Evolutionary conservation across 2,797 vertebrate species (phyloP).

Genomic region (Buceros bicornis): DNA sequence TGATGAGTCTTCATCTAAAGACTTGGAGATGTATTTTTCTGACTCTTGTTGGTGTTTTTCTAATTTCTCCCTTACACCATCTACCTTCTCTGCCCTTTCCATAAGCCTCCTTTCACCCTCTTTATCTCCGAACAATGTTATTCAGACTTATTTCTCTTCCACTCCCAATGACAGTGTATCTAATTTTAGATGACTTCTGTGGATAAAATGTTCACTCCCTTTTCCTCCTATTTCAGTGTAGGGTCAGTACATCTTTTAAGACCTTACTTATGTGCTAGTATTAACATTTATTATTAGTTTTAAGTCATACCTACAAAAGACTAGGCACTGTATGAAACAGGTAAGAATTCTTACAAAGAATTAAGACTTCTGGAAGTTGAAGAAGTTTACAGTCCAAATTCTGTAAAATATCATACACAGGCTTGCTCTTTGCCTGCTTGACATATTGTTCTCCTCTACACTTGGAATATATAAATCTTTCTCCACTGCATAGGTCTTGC

Average conservation of each 20-base stretch:
- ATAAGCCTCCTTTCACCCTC: neutral
- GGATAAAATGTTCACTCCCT: neutral
- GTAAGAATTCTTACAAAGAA: neutral
- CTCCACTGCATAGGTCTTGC: neutral
- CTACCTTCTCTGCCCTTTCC: neutral
- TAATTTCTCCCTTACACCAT: neutral
- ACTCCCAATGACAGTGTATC: rapidly evolving
- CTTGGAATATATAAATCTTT: neutral
- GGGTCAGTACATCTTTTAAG: neutral
- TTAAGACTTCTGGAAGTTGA: neutral
- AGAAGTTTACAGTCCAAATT: neutral
- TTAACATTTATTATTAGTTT: neutral
- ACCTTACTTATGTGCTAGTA: neutral
- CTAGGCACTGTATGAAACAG: neutral
- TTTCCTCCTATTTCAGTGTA: neutral
- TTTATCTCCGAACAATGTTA: neutral
- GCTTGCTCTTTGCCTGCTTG: neutral
- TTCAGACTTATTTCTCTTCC: neutral
- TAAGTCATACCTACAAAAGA: neutral
- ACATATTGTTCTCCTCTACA: neutral
- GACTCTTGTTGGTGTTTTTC: neutral
- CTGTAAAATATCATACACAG: neutral
- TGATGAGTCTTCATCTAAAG: neutral
- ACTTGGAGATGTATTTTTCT: neutral
- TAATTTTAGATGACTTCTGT: neutral